Conservation (phyloP, 2,797 vertebrate genomes). For the Muscicapa comitata region DNA sequence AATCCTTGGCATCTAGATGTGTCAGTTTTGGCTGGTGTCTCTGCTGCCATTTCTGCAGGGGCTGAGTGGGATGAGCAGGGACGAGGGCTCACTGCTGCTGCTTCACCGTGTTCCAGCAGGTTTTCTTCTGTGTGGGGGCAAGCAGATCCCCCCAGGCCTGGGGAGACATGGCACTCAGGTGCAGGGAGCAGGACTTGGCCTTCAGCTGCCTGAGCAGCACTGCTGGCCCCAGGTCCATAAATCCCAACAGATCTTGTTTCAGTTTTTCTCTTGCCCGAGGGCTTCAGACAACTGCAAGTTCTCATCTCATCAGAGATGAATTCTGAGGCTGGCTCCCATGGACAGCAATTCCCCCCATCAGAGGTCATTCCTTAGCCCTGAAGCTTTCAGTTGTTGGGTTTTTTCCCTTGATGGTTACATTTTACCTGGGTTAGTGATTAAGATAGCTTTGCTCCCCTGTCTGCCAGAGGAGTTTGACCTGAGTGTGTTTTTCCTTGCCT, state of each 20-base stretch:
- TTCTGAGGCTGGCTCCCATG: neutral
- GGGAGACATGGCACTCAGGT: accelerated
- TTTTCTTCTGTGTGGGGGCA: neutral
- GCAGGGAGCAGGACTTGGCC: neutral
- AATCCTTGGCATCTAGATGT: neutral
- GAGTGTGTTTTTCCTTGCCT: neutral
- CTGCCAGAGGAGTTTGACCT: neutral
- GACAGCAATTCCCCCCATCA: neutral
- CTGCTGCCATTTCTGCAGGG: neutral
- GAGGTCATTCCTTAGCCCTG: neutral
- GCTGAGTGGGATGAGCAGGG: neutral
- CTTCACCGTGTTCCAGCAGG: accelerated
- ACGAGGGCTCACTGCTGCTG: neutral
- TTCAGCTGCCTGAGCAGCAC: neutral
- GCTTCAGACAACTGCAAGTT: neutral
- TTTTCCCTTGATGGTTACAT: neutral
- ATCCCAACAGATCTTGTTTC: neutral
- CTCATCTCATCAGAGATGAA: neutral
- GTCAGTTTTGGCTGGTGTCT: neutral
- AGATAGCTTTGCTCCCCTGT: neutral
- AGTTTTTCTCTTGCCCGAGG: neutral
- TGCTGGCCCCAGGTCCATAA: neutral
- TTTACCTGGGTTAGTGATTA: constrained; percentile 13
- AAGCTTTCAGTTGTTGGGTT: neutral
- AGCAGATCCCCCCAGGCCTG: neutral